phyloP scores from a whole-genome alignment of 2,888 invertebrate genomes.

The Eulithis prunata region DNA sequence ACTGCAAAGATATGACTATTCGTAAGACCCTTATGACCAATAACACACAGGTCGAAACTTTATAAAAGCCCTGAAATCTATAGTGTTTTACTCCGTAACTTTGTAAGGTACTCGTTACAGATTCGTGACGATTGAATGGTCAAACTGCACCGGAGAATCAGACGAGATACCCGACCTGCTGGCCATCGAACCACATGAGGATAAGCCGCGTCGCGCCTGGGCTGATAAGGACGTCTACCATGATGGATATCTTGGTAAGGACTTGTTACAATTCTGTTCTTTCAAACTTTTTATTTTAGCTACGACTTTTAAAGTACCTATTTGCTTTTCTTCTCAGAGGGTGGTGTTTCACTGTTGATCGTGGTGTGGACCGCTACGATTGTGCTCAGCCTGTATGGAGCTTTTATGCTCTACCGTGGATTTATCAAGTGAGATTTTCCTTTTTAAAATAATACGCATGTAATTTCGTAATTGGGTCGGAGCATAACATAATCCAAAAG shows the following conservation, averaged over 20 bases:
- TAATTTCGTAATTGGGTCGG: no score
- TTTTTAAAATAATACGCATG: neutral
- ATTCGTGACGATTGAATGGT: conserved; percentile 78
- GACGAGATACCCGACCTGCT: conserved; percentile 68
- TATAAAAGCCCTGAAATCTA: no score
- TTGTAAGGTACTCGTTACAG: no score
- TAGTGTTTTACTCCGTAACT: neutral
- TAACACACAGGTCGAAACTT: no score
- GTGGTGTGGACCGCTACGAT: conserved; percentile 75
- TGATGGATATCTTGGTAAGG: conserved; percentile 71
- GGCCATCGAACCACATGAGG: conserved; percentile 63
- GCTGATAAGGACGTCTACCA: conserved; percentile 57
- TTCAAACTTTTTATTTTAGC: no score
- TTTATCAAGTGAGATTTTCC: conserved; percentile 55
- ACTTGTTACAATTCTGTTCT: neutral
- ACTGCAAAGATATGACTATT: no score
- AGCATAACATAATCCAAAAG: no score
- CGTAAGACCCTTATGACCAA: no score
- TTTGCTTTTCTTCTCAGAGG: conserved; percentile 56
- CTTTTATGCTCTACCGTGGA: conserved; percentile 67
- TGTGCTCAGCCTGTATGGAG: conserved; percentile 69
- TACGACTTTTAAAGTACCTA: neutral
- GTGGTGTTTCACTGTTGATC: conserved; percentile 65
- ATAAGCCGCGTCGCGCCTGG: conserved; percentile 60
- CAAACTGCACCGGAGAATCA: conserved; percentile 71